phyloP scores from a whole-genome alignment of 2,797 vertebrate species.

The Parauchenoglanis ngamensis region DNA sequence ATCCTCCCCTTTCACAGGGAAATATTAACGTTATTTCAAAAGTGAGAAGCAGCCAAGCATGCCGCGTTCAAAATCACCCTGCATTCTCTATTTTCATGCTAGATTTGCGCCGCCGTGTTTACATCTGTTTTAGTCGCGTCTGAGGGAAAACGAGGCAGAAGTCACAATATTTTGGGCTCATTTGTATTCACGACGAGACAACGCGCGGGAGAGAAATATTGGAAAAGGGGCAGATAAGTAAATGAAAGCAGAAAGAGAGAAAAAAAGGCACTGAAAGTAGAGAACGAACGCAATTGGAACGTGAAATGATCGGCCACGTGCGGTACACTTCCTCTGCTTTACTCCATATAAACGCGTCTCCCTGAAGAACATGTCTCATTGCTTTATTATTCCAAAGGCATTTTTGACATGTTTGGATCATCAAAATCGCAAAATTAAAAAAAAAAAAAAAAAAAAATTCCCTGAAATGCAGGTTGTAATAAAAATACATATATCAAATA shows the following conservation, averaged over 20 bases:
- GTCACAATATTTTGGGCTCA: slow-evolving; percentile 42
- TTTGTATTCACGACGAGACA: slow-evolving; percentile 46
- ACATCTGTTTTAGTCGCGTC: slow-evolving; percentile 61
- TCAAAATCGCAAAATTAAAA: too few species aligned
- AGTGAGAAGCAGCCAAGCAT: slow-evolving; percentile 49
- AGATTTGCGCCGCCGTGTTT: slow-evolving; percentile 65
- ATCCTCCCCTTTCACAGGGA: not conserved
- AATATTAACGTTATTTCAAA: slow-evolving; percentile 49
- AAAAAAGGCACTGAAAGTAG: not conserved
- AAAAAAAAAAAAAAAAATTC: too few species aligned
- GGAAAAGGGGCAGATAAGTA: slow-evolving; percentile 24
- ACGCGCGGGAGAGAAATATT: slow-evolving; percentile 4
- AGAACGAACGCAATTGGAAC: slow-evolving; percentile 27
- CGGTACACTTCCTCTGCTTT: not conserved
- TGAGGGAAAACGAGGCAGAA: slow-evolving; percentile 38
- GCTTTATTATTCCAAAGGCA: not conserved
- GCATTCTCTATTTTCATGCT: slow-evolving; percentile 64
- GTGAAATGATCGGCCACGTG: not conserved
- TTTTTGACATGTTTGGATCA: not conserved
- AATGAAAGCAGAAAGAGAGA: not conserved
- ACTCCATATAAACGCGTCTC: not conserved
- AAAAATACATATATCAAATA: too few species aligned
- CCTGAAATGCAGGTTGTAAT: too few species aligned
- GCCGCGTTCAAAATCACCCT: slow-evolving; percentile 32
- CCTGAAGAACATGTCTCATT: not conserved